A percentile compares a stretch with the other conserved stretches of the same genome.
phyloP scores from a whole-genome alignment of 2,888 invertebrate genomes.

The Cryptocheilus praepositus region DNA sequence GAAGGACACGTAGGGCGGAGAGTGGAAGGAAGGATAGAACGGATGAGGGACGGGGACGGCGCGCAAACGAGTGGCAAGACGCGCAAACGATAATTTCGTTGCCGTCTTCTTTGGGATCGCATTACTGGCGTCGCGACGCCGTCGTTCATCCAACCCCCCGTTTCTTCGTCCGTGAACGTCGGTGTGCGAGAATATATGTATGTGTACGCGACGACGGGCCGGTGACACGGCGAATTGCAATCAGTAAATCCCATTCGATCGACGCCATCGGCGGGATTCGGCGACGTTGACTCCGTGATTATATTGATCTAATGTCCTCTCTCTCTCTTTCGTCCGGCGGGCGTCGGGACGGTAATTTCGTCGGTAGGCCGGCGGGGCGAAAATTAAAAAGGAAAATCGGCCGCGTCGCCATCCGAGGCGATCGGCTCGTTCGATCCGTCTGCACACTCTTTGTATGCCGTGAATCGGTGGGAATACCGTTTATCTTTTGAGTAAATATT shows the following conservation, averaged over 20 bases:
- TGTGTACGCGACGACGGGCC: no score
- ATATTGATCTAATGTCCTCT: slow-evolving; percentile 6
- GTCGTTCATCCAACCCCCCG: no score
- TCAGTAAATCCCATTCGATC: slow-evolving; percentile 7
- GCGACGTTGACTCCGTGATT: slow-evolving; percentile 3
- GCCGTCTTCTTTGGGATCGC: no score
- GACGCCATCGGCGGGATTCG: background rate
- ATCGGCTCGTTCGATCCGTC: background rate
- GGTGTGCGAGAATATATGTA: no score
- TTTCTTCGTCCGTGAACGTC: no score
- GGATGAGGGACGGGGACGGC: no score
- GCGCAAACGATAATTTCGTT: no score
- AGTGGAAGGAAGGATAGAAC: no score
- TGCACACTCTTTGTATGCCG: background rate
- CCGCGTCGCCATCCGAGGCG: background rate
- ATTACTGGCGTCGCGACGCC: no score
- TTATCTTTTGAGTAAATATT: slow-evolving; percentile 3
- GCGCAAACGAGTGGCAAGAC: no score
- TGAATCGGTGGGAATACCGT: background rate
- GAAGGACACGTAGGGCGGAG: no score
- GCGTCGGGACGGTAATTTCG: background rate
- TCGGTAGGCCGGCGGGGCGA: background rate
- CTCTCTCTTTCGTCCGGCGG: background rate
- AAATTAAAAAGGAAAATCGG: background rate
- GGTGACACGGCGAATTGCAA: background rate